Evolutionary conservation across 2,888 invertebrate species (phyloP), one percentile per base, ranked within the genome.

Genomic region (Hirtodrosophila trivittata): DNA sequence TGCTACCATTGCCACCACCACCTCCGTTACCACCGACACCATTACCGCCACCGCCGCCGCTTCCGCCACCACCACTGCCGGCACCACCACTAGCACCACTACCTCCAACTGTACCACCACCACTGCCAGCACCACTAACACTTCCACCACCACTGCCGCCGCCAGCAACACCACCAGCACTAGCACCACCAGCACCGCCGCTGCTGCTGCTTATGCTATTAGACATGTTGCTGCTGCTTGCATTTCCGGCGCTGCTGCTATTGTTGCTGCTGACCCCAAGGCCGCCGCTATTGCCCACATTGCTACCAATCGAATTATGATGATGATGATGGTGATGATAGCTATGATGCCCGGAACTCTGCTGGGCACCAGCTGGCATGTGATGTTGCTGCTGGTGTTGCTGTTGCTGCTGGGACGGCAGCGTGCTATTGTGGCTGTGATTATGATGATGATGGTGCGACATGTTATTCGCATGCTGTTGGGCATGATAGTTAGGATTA

Each of bases 401-500:
- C 37, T 69, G 73, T n/a, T 66, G 68, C 26, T 81, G 75, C 65
- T 86, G 75, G 25, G 84, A 75, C 13, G 82, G 73, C 59, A 77
- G 49, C 35, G 75, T 16, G 14, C 66, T 21, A 21, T 21, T 70
- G 42, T 71, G 70, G 37, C 54, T 62, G 42, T 38, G 70, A 45
- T 46, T 70, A 33, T 70, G 37, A 12, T 77, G 82, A 21, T 87
- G 84, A 45, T 85, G 85, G 45, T 86, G 86, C 43, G 82, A 69
- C 78, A 86, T 69, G n/a, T n/a, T n/a, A 50, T 78, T 63, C 50
- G 87, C 78, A 57, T 87, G 87, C 49, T 84, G 83, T 35, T 87
- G 84, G 39, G 88, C 83, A 57, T 88, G 88, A 62, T 89, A 89
- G 42, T 89, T 87, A 8, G 88, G 88, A 77, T 88, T 89, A 28